Base-by-base conservation (phyloP, 1,140 invertebrate genomes). In the Sitobion miscanthi region DNA sequence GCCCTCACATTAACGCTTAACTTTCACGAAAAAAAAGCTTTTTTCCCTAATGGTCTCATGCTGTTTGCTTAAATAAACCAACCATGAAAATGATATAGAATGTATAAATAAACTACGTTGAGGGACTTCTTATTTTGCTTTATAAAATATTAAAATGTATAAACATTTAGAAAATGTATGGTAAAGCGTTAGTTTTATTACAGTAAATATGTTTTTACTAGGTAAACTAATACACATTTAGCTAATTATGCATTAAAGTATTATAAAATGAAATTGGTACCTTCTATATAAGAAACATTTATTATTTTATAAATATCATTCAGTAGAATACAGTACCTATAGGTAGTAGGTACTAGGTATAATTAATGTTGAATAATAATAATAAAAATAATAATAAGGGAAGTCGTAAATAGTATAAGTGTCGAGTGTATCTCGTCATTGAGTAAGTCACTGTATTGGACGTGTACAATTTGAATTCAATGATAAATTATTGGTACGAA, bases 21-120 rank as follows among this genome's bases (percentile, higher is more conserved):
- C 89, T 90, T 90, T 90, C 54, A 62, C 9, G 52, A 89, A 90
- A 69, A 90, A 38, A 90, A 90, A n/a, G 38, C 38, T 30, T 42
- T 90, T 88, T 90, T 69, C 54, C 89, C 54, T 90, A 90, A 90
- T 90, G 89, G 89, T 90, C 23, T 90, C 54, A 45, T 90, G 89
- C 54, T 69, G 89, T 69, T 62, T 57, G 25, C 35, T 90, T 62
- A 69, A 90, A 90, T 90, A 90, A 62, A 42, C 57, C 57, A 45
- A 90, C 25, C 89, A 69, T 90, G 38, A 90, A 45, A 69, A 90
- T 62, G 35, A 69, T 69, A 69, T 69, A 90, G 49, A 52, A 89
- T 89, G 49, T 89, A 38, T 54, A 89, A 89, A 89, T 88, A 88
- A 88, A 88, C 87, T 52, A 88, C 87, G 2, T n/a, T 30, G 14